Evolutionary conservation across 2,113 vertebrate genomes (phyloP).

Genomic region (Calidris pygmaea): DNA sequence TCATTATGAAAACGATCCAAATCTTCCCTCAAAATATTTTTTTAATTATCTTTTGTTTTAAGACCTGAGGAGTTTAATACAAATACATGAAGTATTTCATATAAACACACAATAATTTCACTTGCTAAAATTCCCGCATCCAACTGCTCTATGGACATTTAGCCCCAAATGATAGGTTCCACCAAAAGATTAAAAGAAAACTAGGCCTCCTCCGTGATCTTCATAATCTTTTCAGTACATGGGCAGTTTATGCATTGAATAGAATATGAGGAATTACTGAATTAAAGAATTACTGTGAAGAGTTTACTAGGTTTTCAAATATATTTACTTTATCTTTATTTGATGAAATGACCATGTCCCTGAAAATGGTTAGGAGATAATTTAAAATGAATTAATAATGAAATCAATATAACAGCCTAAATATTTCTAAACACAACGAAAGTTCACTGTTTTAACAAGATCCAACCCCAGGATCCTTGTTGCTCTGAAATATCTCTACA

Average conservation of each 20-base stretch:
- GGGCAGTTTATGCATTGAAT: constrained; percentile 73
- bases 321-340: constrained; percentile 70
- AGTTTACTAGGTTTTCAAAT: constrained; percentile 54
- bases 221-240: constrained; percentile 70
- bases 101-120: not conserved
- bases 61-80: not conserved
- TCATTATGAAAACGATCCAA: not conserved
- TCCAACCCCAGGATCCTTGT: not conserved
- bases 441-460: not conserved
- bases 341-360: constrained; percentile 69
- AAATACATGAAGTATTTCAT: not conserved
- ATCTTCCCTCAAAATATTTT: not conserved
- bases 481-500: not conserved
- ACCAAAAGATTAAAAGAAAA: constrained; percentile 32
- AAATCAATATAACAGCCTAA: constrained; percentile 37
- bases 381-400: constrained; percentile 64
- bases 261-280: constrained; percentile 75
- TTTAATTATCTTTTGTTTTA: not conserved
- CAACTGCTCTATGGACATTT: constrained; percentile 11
- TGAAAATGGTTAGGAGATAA: constrained; percentile 73
- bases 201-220: constrained; percentile 41
- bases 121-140: not conserved
- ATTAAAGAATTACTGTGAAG: constrained; percentile 69
- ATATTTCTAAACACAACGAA: constrained; percentile 23
- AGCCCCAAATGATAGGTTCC: constrained; percentile 24